Percentiles rank a stretch among this genome's conserved stretches.
phyloP scores from a whole-genome alignment of 2,113 vertebrate species.

The Erinaceus europaeus region DNA sequence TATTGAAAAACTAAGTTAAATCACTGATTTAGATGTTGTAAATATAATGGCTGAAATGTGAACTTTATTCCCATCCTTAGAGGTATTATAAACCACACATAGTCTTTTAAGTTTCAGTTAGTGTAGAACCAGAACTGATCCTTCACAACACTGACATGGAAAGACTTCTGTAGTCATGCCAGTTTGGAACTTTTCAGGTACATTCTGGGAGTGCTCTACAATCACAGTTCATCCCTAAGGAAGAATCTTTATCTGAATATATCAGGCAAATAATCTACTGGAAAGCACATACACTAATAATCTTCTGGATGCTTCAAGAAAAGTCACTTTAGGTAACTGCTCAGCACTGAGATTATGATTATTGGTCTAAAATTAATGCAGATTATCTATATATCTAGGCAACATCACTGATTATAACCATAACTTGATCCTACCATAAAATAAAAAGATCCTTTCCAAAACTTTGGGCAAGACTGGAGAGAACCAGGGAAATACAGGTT shows the following conservation, averaged over 20 bases:
- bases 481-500: not conserved
- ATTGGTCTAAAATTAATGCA: too few species aligned
- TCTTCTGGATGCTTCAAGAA: constrained; percentile 1
- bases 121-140: not conserved
- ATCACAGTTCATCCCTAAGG: not conserved
- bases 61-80: not conserved
- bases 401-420: not conserved
- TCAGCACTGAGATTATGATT: not conserved
- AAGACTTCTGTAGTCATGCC: not conserved
- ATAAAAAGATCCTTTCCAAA: not conserved
- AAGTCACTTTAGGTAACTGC: not conserved
- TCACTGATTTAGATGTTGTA: not conserved
- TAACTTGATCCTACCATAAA: not conserved
- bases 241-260: not conserved
- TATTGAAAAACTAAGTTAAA: not conserved
- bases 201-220: not conserved
- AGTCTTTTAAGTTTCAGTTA: not conserved
- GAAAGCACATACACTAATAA: not conserved
- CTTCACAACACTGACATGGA: not conserved
- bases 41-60: not conserved
- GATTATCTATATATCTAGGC: too few species aligned
- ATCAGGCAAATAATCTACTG: not conserved
- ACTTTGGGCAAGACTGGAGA: too few species aligned
- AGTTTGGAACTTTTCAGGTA: not conserved
- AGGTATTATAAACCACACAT: too few species aligned